These are phyloP conservation scores for Pelagia noctiluca DNA, from an alignment of 30 jellyfish, hydroid and myxozoan species.

Conservation along the genomic window DNA sequence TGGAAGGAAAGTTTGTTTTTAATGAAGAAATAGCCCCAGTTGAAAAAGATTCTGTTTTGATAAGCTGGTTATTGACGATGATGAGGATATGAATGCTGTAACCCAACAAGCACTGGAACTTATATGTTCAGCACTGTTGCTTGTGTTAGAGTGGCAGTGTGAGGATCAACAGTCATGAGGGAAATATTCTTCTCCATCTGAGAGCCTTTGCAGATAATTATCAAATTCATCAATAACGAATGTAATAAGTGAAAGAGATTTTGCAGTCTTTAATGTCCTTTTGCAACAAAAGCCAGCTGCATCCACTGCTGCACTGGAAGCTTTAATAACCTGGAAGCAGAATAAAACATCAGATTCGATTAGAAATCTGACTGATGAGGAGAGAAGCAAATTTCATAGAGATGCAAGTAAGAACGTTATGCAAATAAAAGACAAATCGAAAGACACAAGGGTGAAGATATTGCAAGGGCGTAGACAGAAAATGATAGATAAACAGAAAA, in stretches of 20 bases:
- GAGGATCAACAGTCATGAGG: too few species aligned
- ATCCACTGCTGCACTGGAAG: neutral
- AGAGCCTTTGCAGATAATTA: neutral
- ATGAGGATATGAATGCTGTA: constrained; percentile 29
- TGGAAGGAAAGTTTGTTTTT: neutral
- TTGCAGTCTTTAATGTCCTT: constrained; percentile 6
- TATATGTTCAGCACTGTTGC: neutral
- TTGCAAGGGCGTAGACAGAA: neutral
- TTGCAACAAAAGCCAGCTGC: neutral
- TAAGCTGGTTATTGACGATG: neutral
- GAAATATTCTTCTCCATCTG: constrained; percentile 27
- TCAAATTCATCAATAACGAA: neutral
- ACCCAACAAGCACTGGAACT: constrained; percentile 53
- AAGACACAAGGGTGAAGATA: neutral
- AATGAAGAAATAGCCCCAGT: constrained; percentile 3
- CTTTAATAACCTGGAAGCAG: neutral
- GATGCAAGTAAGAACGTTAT: neutral
- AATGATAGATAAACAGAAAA: neutral
- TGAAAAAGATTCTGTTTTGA: neutral
- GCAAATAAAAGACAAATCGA: neutral
- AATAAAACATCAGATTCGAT: neutral
- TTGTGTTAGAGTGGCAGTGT: constrained; percentile 36
- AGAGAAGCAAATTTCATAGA: neutral
- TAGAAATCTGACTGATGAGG: constrained; percentile 1
- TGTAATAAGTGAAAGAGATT: constrained; percentile 10